Evolutionary conservation across 2,888 invertebrate species (phyloP).

Genomic region (Entomobrya proxima): DNA sequence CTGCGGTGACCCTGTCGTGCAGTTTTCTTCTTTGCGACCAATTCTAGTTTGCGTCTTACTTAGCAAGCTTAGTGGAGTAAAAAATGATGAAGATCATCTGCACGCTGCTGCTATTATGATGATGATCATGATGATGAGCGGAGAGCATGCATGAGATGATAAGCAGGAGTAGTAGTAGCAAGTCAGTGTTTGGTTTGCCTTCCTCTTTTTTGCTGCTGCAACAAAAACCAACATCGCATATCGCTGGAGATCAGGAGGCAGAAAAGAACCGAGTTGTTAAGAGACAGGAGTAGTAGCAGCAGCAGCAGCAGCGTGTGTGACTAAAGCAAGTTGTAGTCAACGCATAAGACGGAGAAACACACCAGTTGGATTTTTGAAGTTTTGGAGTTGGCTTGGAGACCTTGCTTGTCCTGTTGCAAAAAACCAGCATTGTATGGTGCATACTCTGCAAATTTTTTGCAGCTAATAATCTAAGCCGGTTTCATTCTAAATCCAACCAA

Average conservation of each 20-base stretch:
- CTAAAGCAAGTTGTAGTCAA: background rate
- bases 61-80: background rate
- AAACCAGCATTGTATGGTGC: too few relatives aligned
- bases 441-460: too few relatives aligned
- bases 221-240: background rate
- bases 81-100: background rate
- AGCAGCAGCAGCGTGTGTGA: background rate
- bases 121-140: background rate
- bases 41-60: too few relatives aligned
- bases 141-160: slow-evolving; percentile 24
- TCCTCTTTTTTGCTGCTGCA: slow-evolving; percentile 13
- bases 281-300: background rate
- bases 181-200: slow-evolving; percentile 7
- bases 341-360: slow-evolving; percentile 1
- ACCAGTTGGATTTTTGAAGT: background rate
- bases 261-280: background rate
- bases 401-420: too few relatives aligned
- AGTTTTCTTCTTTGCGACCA: slow-evolving; percentile 2
- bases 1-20: too few relatives aligned
- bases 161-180: slow-evolving; percentile 2
- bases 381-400: too few relatives aligned
- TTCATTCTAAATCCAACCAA: too few relatives aligned
- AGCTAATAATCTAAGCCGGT: too few relatives aligned
- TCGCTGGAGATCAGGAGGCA: background rate
- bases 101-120: background rate